Conservation (phyloP, 2,888 invertebrate species). For the Mesoligia furuncula region DNA sequence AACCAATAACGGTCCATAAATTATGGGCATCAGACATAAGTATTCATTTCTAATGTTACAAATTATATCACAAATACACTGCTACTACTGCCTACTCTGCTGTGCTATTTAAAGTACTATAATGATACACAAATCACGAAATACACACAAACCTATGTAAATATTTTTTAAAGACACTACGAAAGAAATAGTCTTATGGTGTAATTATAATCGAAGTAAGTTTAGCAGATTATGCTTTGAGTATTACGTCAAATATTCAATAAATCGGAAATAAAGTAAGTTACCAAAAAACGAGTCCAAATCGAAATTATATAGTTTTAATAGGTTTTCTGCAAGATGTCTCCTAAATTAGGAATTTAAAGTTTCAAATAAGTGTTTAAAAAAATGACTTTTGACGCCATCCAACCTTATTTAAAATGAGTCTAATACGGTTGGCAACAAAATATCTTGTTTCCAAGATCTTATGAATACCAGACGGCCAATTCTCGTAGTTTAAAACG, state of each 20-base stretch:
- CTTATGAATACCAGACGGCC: neutral
- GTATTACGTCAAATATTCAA: constrained; percentile 24
- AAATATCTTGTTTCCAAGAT: neutral
- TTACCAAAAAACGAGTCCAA: constrained; percentile 11
- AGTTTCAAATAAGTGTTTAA: neutral
- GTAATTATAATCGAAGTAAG: constrained; percentile 24
- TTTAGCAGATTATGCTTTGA: constrained; percentile 5
- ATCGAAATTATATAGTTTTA: constrained; percentile 14
- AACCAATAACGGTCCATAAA: neutral
- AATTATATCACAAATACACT: neutral
- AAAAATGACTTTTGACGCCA: neutral
- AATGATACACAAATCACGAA: constrained; percentile 21
- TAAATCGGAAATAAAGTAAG: neutral
- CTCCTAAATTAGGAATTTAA: neutral
- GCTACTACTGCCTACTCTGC: constrained; percentile 25
- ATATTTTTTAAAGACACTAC: constrained; percentile 11
- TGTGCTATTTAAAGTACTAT: constrained; percentile 21
- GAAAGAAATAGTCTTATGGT: constrained; percentile 14
- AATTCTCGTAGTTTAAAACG: too few species aligned
- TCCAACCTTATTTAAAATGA: neutral
- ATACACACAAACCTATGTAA: constrained; percentile 9
- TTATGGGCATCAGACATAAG: neutral
- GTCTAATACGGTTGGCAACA: neutral
- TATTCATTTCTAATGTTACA: neutral
- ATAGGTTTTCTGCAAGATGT: constrained; percentile 2